Base-by-base conservation (phyloP, 2,888 invertebrate genomes). In the Hydrotaea cyrtoneurina region DNA sequence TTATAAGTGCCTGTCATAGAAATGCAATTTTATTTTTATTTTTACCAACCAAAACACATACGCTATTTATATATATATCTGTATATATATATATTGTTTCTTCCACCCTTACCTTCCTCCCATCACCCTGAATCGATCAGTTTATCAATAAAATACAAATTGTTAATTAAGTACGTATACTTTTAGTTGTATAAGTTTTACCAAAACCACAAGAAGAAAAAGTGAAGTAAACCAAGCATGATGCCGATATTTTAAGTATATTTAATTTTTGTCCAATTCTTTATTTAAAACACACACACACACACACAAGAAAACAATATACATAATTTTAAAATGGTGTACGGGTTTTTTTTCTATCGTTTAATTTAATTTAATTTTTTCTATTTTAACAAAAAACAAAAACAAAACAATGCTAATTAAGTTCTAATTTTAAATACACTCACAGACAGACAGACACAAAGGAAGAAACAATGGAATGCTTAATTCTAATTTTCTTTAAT, bases 331-430 rank as follows among this genome's bases (percentile, higher is more conserved):
- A 66, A 69, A 73, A 71, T 82, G 86, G 86, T 86, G 81, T 86
- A 83, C 83, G 86, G 86, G 86, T 83, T 83, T 82, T 75, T 77
- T 71, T 72, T 76, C 53, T 21, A 66, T 80, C 73, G 64, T 85
- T 80, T 78, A 82, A 77, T 75, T 76, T n/a, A n/a, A n/a, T n/a
- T 79, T 74, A 78, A 72, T 57, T 13, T 50, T 50, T n/a, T 50
- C 2, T 43, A 43, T 43, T 2, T 4, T 31, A 31, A 43, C n/a
- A n/a, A n/a, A n/a, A n/a, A n/a, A n/a, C n/a, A n/a, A n/a, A 43
- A 43, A 43, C 10, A 43, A 43, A 43, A 11, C 50, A 50, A 50
- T n/a, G 31, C 74, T 64, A 80, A 77, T 55, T 82, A 76, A 79
- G 77, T 73, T 79, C 64, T 66, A 71, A 81, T 36, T 73, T 73